These are phyloP conservation scores for Eristalis intricaria DNA, from an alignment of 2,888 invertebrate genomes.

Conservation along the genomic window DNA sequence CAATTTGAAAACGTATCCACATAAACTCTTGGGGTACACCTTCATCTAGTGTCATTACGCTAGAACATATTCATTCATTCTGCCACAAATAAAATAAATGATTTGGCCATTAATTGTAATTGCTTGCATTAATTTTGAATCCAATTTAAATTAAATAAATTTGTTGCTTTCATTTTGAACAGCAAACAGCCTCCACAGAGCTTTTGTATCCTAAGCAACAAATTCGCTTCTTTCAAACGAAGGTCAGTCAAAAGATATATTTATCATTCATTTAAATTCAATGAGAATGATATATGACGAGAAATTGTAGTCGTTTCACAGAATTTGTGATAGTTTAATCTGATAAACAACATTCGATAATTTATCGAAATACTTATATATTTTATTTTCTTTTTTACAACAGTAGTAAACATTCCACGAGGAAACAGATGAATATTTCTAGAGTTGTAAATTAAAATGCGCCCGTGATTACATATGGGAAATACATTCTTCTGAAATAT, in stretches of 20 bases:
- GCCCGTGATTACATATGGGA: too few species aligned
- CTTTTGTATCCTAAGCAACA: neutral
- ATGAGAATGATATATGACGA: neutral
- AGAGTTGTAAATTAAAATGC: too few species aligned
- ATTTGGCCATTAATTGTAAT: too few species aligned
- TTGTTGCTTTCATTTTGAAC: neutral
- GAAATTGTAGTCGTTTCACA: neutral
- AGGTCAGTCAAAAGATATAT: neutral
- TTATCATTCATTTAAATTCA: neutral
- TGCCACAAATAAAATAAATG: too few species aligned
- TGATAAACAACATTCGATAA: neutral
- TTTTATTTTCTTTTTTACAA: neutral
- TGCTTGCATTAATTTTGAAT: too few species aligned
- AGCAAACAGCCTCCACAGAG: neutral
- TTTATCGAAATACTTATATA: neutral
- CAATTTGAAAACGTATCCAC: too few species aligned
- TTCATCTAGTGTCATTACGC: too few species aligned
- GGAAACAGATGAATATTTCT: too few species aligned
- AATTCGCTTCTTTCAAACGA: neutral
- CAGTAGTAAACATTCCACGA: too few species aligned
- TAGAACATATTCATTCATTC: too few species aligned
- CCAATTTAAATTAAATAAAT: neutral
- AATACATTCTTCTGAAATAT: too few species aligned
- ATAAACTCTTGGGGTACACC: too few species aligned
- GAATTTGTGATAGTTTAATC: neutral